Evolutionary conservation across 2,888 invertebrate genomes (phyloP), one percentile per base, ranked within the genome.

Genomic region (Pyrocoelia pectoralis): DNA sequence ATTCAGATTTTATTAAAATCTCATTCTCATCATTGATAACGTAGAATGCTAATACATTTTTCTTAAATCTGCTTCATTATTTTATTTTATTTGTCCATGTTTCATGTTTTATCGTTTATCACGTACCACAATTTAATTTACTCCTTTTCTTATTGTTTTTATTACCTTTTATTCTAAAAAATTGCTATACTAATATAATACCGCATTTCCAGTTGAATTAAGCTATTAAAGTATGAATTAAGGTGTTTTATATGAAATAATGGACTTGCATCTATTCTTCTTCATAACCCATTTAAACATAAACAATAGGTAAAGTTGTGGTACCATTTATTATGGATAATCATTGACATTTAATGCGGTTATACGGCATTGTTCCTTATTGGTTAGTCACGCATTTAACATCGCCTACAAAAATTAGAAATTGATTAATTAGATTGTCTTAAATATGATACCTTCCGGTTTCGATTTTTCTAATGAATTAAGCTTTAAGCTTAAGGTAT

Each of bases 301-400:
- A 68, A 68, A 65, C 69, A 70, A 67, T 69, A 59, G 66, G 68
- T 68, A 68, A 61, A 64, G 59, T 67, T 58, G 55, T 48, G 52
- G 57, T 66, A 68, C 65, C 66, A 70, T 70, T 69, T 68, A 60
- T 70, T 70, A 70, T 58, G 58, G 59, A 61, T 63, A 61, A 55
- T 65, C 63, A 67, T 70, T 70, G 70, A 70, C 68, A 70, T 70
- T 68, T 70, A 69, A 65, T 67, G 56, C 65, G 59, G 69, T 56
- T 56, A 62, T 52, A 58, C 65, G 65, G 69, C 65, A 67, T 65
- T 65, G 66, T 58, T 65, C 65, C 65, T 65, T 65, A 65, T 65
- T 61, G 65, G 61, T 57, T 41, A 38, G 65, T 65, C 65, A 65
- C 65, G 65, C 57, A 65, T 60, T 55, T 50, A 49, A 57, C 52